phyloP scores from a whole-genome alignment of 2,888 invertebrate genomes.

The Leptura quadrifasciata region DNA sequence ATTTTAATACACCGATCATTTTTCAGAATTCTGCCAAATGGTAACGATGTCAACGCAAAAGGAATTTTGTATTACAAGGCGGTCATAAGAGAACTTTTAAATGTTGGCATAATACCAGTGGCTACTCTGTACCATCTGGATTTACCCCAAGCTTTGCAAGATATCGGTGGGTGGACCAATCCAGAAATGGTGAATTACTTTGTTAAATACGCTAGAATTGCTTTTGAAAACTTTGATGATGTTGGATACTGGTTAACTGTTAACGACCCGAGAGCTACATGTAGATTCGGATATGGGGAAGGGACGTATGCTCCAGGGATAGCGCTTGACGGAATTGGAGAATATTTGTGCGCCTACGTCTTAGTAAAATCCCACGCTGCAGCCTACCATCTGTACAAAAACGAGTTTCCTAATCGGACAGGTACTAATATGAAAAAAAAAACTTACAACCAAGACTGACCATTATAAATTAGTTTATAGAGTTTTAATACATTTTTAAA shows the following conservation, averaged over 20 bases:
- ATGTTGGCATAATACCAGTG: slow-evolving; percentile 75
- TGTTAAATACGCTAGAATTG: too few relatives aligned
- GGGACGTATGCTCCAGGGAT: slow-evolving; percentile 65
- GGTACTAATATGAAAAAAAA: too few relatives aligned
- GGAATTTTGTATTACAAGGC: slow-evolving; percentile 86
- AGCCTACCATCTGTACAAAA: too few relatives aligned
- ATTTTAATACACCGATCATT: too few relatives aligned
- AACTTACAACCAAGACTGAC: too few relatives aligned
- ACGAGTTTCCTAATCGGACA: too few relatives aligned
- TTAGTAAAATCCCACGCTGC: too few relatives aligned
- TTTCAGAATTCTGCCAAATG: slow-evolving; percentile 80
- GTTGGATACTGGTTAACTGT: too few relatives aligned
- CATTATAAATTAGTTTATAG: too few relatives aligned
- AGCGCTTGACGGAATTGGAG: slow-evolving; percentile 72
- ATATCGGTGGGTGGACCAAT: slow-evolving; percentile 53
- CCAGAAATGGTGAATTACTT: too few relatives aligned
- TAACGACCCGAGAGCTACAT: slow-evolving; percentile 72
- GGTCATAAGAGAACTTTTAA: slow-evolving; percentile 78
- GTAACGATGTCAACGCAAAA: slow-evolving; percentile 79
- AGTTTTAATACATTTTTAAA: too few relatives aligned
- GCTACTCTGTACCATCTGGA: slow-evolving; percentile 77
- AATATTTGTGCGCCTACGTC: slow-evolving; percentile 80
- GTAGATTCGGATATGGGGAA: slow-evolving; percentile 53
- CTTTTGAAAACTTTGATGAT: too few relatives aligned
- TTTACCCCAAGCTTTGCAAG: slow-evolving; percentile 74